These are phyloP conservation scores for Anthopleura sola DNA, from an alignment of 64 coral and sea anemone species.

Conservation along the genomic window DNA sequence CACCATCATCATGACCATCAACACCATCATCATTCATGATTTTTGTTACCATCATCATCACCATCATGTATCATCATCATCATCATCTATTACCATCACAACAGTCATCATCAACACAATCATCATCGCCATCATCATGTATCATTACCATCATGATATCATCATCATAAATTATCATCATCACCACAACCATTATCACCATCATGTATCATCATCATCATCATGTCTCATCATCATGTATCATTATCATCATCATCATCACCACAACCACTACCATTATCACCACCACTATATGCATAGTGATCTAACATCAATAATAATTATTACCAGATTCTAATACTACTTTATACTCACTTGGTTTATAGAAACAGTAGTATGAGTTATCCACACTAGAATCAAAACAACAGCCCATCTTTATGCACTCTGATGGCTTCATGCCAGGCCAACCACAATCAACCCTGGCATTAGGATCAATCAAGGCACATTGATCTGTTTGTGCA, in stretches of 20 bases:
- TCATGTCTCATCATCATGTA: too few species aligned
- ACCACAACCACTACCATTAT: background rate
- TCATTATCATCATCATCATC: too few species aligned
- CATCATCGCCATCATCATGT: too few species aligned
- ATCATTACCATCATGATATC: background rate
- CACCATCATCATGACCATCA: background rate
- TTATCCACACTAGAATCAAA: constrained; percentile 39
- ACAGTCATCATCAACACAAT: too few species aligned
- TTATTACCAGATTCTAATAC: background rate
- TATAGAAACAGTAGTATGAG: constrained; percentile 60
- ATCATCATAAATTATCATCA: background rate
- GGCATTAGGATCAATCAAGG: constrained; percentile 43
- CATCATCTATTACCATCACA: too few species aligned
- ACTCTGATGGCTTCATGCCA: constrained; percentile 41
- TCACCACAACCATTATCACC: too few species aligned
- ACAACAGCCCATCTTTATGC: constrained; percentile 61
- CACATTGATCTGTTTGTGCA: constrained; percentile 53
- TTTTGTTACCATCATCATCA: too few species aligned
- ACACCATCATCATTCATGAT: too few species aligned
- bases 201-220: too few species aligned
- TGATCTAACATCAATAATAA: background rate
- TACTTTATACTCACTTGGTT: constrained; percentile 41
- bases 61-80: too few species aligned
- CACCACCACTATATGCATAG: too few species aligned
- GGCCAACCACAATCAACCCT: constrained; percentile 88